Conservation (phyloP, 2,888 invertebrate genomes). For the Galerucella nymphaeae region DNA sequence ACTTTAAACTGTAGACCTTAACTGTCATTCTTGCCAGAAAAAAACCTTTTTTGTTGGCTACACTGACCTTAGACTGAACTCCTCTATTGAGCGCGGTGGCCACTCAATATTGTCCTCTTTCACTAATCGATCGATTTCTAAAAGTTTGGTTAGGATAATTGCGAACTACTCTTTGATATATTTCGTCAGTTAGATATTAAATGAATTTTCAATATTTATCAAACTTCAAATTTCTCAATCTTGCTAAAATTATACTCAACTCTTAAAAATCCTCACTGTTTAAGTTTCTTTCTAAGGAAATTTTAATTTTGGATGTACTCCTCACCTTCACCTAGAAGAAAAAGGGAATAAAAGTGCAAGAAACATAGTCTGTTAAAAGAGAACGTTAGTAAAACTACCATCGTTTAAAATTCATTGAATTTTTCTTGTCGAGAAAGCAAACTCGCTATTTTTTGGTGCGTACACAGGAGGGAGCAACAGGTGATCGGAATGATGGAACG, state of each 20-base stretch:
- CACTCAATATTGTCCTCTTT: too few species aligned
- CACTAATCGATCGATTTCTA: too few species aligned
- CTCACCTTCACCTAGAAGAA: constrained; percentile 4
- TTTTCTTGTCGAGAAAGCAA: constrained; percentile 54
- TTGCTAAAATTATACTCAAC: not conserved
- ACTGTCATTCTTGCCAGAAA: too few species aligned
- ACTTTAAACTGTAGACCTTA: too few species aligned
- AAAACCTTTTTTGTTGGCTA: too few species aligned
- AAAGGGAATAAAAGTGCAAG: constrained; percentile 1
- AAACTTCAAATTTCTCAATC: not conserved
- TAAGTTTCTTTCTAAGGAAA: not conserved
- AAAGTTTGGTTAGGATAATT: too few species aligned
- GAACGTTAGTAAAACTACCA: constrained; percentile 45
- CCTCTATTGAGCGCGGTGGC: too few species aligned
- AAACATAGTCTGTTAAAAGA: constrained; percentile 28
- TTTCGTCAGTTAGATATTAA: too few species aligned
- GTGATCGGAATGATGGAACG: constrained; percentile 40
- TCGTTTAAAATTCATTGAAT: constrained; percentile 62
- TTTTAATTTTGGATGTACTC: not conserved
- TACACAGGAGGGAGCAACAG: constrained; percentile 36
- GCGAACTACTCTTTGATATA: too few species aligned
- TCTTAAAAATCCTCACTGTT: not conserved
- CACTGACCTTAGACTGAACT: too few species aligned
- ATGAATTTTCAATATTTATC: too few species aligned
- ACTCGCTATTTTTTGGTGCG: constrained; percentile 34